A percentile compares a stretch with the other conserved stretches of the same genome.
These are phyloP conservation scores for Troides helena DNA, from an alignment of 2,888 invertebrate genomes.

Conservation along the genomic window DNA sequence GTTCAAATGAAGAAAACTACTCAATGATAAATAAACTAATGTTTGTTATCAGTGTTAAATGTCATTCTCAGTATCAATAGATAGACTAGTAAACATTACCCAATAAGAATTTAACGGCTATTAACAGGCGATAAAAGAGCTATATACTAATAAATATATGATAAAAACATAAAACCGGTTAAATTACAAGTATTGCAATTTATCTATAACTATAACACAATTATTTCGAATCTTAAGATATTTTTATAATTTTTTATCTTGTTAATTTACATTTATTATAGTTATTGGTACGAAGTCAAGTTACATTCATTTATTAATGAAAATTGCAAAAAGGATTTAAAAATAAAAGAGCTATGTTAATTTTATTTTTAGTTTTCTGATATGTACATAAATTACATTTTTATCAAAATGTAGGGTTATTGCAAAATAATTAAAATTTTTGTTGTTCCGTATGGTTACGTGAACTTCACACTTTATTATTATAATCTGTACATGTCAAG, in stretches of 20 bases:
- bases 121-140: slow-evolving; percentile 4
- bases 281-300: neutral
- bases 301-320: no score
- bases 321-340: no score
- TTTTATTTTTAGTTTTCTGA: no score
- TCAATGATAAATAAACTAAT: slow-evolving; percentile 1
- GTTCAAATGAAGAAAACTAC: neutral
- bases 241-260: neutral
- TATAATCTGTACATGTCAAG: no score
- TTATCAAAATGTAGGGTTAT: no score
- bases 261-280: neutral
- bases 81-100: slow-evolving; percentile 1
- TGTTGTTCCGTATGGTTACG: no score
- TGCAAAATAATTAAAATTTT: no score
- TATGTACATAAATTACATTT: no score
- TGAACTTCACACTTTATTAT: no score
- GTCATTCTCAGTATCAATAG: slow-evolving; percentile 5
- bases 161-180: neutral
- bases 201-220: neutral
- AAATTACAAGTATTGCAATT: neutral
- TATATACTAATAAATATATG: neutral
- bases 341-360: no score
- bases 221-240: neutral
- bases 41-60: slow-evolving; percentile 13
- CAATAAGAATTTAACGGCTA: neutral